These are phyloP conservation scores for Pogonomyrmex californicus DNA, from an alignment of 1,140 invertebrate genomes.

Conservation along the genomic window DNA sequence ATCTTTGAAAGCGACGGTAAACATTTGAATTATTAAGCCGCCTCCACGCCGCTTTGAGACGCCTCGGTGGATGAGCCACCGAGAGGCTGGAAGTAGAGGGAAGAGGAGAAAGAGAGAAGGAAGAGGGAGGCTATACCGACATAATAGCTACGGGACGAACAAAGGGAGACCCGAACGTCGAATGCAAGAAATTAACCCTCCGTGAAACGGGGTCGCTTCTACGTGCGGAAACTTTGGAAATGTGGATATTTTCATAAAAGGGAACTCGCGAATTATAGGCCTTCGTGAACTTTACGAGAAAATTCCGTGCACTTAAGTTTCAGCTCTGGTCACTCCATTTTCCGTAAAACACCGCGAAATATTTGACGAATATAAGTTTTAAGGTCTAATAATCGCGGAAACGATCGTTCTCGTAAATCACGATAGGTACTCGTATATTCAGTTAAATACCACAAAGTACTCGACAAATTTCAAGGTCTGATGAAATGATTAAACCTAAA, in stretches of 20 bases:
- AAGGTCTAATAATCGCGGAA: background rate
- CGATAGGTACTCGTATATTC: background rate
- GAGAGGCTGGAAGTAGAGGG: background rate
- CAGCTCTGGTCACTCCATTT: background rate
- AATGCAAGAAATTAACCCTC: conserved; percentile 54
- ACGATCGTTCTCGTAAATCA: conserved; percentile 1
- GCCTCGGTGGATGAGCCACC: conserved; percentile 17
- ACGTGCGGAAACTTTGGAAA: conserved; percentile 19
- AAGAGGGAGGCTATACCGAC: background rate
- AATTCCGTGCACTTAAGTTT: conserved; percentile 12
- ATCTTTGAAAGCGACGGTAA: conserved; percentile 76
- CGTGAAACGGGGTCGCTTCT: background rate
- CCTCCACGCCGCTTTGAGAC: conserved; percentile 42
- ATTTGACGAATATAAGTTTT: conserved; percentile 11
- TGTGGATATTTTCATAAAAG: conserved; percentile 15
- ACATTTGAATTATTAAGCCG: conserved; percentile 80
- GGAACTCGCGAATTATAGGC: conserved; percentile 5
- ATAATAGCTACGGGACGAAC: conserved; percentile 27
- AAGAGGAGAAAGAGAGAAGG: background rate
- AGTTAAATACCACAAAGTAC: conserved; percentile 22
- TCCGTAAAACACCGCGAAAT: background rate
- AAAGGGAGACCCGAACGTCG: background rate
- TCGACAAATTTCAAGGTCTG: conserved; percentile 34
- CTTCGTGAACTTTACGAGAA: background rate
- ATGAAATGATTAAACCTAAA: conserved; percentile 44